Percentiles rank a stretch among this genome's conserved stretches.
phyloP scores from a whole-genome alignment of 2,113 vertebrate genomes.

The Puffinus mauretanicus region DNA sequence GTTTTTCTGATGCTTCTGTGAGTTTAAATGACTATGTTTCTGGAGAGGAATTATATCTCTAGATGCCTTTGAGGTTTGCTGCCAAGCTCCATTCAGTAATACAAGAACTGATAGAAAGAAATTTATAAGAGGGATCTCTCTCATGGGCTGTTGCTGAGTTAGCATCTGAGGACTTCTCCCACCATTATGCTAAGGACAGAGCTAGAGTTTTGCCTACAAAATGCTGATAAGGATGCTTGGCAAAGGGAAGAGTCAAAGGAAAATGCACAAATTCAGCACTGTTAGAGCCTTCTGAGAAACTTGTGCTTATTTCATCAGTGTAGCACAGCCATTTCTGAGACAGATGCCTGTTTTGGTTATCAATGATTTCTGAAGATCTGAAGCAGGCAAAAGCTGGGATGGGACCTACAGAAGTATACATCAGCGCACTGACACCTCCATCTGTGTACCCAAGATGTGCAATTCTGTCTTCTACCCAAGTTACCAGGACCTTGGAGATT shows the following conservation, averaged over 20 bases:
- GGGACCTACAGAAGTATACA: not conserved
- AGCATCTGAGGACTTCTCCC: not conserved
- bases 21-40: not conserved
- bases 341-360: not conserved
- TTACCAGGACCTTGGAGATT: not conserved
- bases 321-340: not conserved
- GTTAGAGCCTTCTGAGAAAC: not conserved
- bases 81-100: not conserved
- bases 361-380: not conserved
- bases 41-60: not conserved
- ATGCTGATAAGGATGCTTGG: not conserved
- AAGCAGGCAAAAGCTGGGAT: not conserved
- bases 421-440: not conserved
- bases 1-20: not conserved
- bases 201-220: not conserved
- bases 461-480: not conserved
- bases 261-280: not conserved
- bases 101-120: not conserved
- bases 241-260: not conserved
- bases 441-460: not conserved
- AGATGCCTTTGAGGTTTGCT: not conserved
- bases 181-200: not conserved
- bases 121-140: not conserved
- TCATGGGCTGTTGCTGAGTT: not conserved
- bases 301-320: accelerated